Percentiles rank a stretch among this genome's conserved stretches.
Evolutionary conservation across 2,797 vertebrate genomes (phyloP).

Genomic region (Rhinatrema bivittatum): DNA sequence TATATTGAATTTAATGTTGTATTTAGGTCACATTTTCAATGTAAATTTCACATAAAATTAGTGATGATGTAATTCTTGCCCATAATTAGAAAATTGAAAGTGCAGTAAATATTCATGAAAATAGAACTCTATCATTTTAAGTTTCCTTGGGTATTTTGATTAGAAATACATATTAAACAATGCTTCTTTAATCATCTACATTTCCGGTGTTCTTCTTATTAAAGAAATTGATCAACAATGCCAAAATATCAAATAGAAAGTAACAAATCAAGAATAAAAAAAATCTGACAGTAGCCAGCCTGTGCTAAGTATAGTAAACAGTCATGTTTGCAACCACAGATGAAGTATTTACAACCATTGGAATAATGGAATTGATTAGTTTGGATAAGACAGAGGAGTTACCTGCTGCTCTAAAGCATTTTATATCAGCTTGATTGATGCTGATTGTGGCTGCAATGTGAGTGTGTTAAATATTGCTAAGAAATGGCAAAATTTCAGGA

Average conservation of each 20-base stretch:
- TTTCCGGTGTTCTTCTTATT: constrained; percentile 7
- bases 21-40: no score
- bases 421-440: constrained; percentile 27
- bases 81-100: no score
- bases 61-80: no score
- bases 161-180: constrained; percentile 3
- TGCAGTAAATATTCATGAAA: background rate
- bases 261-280: constrained; percentile 19
- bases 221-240: constrained; percentile 20
- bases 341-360: constrained; percentile 24
- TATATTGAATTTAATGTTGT: no score
- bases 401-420: constrained; percentile 16
- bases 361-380: constrained; percentile 34
- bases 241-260: constrained; percentile 21
- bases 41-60: no score
- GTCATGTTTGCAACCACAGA: constrained; percentile 29
- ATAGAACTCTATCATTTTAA: background rate
- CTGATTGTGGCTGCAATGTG: constrained; percentile 9
- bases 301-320: constrained; percentile 33
- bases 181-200: constrained; percentile 2
- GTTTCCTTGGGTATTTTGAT: constrained; percentile 1
- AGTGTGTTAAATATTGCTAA: constrained; percentile 11
- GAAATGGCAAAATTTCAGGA: constrained; percentile 11
- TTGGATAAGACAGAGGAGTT: constrained; percentile 9
- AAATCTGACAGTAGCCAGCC: constrained; percentile 23